A percentile compares a stretch with the other conserved stretches of the same genome.
Conservation (phyloP, 2,113 vertebrate genomes). For the Tachuris rubrigastra region DNA sequence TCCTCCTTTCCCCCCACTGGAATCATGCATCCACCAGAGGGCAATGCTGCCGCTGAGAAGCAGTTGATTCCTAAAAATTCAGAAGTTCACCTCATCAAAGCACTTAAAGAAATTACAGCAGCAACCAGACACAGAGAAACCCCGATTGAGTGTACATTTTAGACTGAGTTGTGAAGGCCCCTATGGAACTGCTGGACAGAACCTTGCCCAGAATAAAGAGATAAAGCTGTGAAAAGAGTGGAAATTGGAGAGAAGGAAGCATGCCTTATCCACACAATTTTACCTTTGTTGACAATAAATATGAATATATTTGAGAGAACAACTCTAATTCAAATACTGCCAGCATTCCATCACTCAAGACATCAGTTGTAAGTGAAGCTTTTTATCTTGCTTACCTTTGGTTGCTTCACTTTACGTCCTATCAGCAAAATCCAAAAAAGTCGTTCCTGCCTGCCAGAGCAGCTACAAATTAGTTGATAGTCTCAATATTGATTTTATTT, state of each 20-base stretch:
- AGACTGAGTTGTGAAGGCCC: not conserved
- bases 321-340: not conserved
- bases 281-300: not conserved
- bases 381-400: not conserved
- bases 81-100: not conserved
- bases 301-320: not conserved
- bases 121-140: not conserved
- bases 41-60: not conserved
- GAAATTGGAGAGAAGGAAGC: not conserved
- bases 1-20: not conserved
- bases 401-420: not conserved
- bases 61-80: not conserved
- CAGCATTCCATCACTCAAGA: not conserved
- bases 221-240: not conserved
- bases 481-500: not conserved
- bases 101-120: not conserved
- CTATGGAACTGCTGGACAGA: not conserved
- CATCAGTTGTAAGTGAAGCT: not conserved
- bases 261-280: not conserved
- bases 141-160: not conserved
- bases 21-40: not conserved
- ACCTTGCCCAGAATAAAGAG: not conserved
- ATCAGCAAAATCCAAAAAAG: not conserved
- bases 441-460: not conserved
- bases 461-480: conserved; percentile 10